phyloP scores from a whole-genome alignment of 2,797 vertebrate species.

The Enteromius trimaculatus region DNA sequence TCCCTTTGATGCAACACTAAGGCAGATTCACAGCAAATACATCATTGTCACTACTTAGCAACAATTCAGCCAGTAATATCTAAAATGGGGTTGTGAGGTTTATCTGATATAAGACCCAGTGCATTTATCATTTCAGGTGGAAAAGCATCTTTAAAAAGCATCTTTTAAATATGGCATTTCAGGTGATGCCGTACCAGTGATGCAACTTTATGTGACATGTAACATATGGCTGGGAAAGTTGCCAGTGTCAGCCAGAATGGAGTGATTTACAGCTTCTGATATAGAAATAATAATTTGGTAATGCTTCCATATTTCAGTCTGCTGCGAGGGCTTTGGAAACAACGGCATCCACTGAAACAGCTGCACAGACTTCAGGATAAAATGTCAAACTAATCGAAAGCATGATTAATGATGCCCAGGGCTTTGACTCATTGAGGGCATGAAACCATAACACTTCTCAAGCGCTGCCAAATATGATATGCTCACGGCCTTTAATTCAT shows the following conservation, averaged over 20 bases:
- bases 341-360: constrained; percentile 44
- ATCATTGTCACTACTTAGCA: constrained; percentile 3
- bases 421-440: constrained; percentile 43
- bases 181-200: constrained; percentile 12
- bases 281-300: constrained; percentile 72
- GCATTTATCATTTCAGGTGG: constrained; percentile 44
- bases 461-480: constrained; percentile 47
- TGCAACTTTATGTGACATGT: constrained; percentile 49
- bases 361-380: constrained; percentile 40
- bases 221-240: constrained; percentile 56
- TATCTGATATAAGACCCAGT: constrained; percentile 35
- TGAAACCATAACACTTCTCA: constrained; percentile 46
- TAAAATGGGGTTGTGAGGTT: constrained; percentile 4
- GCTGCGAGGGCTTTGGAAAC: constrained; percentile 66
- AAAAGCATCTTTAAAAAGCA: constrained; percentile 27
- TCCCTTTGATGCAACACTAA: background rate
- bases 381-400: constrained; percentile 49
- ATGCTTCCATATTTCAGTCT: constrained; percentile 68
- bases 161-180: constrained; percentile 36
- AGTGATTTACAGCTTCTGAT: constrained; percentile 76
- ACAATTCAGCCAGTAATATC: constrained; percentile 14
- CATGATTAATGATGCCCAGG: constrained; percentile 61
- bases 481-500: constrained; percentile 44
- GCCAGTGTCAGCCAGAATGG: constrained; percentile 61
- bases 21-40: constrained; percentile 14